These are phyloP conservation scores for Ips typographus DNA, from an alignment of 1,140 invertebrate genomes.

Conservation along the genomic window DNA sequence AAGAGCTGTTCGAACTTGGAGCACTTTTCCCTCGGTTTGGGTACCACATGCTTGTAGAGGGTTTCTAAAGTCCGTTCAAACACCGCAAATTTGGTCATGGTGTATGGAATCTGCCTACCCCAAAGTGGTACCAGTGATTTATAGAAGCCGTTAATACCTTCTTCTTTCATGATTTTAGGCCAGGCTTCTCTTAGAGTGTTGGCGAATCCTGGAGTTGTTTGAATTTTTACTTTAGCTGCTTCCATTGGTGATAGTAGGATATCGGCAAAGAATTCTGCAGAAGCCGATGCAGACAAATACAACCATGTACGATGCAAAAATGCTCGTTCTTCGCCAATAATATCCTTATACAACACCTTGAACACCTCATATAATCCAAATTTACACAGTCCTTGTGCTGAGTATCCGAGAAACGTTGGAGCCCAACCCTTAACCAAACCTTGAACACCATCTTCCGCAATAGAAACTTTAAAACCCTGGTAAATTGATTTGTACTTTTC, in stretches of 20 bases:
- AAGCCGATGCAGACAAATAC: conserved; percentile 93
- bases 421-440: conserved; percentile 97
- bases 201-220: conserved; percentile 94
- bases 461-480: conserved; percentile 81
- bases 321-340: conserved; percentile 91
- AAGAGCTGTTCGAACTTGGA: conserved; percentile 92
- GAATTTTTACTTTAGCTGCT: conserved; percentile 92
- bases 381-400: conserved; percentile 83
- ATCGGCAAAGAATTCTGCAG: conserved; percentile 99
- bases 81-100: conserved; percentile 99
- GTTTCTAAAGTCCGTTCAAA: conserved; percentile 98
- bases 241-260: conserved; percentile 98
- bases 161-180: conserved; percentile 82
- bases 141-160: conserved; percentile 59
- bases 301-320: conserved; percentile 92
- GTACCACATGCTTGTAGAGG: conserved; percentile 76
- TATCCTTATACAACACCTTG: conserved; percentile 79
- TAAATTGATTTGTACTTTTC: conserved; percentile 92
- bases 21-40: conserved; percentile 65
- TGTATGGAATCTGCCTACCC: conserved; percentile 99
- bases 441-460: conserved; percentile 84
- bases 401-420: conserved; percentile 97
- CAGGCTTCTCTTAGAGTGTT: conserved; percentile 85
- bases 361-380: conserved; percentile 89
- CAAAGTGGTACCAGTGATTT: conserved; percentile 85